These are phyloP conservation scores for Lophotriccus pileatus DNA, from an alignment of 2,797 vertebrate genomes.

Conservation along the genomic window DNA sequence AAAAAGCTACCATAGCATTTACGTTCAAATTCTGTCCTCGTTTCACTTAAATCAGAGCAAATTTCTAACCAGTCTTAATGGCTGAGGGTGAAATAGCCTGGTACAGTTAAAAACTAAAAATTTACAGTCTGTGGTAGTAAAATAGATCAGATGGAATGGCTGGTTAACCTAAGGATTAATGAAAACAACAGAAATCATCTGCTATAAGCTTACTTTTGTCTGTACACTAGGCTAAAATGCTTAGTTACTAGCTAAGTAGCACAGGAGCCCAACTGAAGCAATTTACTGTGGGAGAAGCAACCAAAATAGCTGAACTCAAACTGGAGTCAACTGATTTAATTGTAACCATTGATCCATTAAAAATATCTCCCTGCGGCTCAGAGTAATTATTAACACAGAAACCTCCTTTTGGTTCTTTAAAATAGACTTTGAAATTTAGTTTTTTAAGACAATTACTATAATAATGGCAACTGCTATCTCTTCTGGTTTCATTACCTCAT, in stretches of 20 bases:
- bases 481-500: not conserved
- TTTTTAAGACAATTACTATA: not conserved
- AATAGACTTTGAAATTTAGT: conserved; percentile 24
- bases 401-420: conserved; percentile 27
- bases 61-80: not conserved
- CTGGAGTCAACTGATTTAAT: not conserved
- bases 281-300: not conserved
- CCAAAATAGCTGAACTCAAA: not conserved
- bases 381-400: conserved; percentile 44
- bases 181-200: not conserved
- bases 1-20: not conserved
- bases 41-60: not conserved
- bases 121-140: not conserved
- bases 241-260: not conserved
- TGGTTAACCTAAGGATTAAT: not conserved
- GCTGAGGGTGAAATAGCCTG: not conserved
- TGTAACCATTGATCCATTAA: not conserved
- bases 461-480: not conserved
- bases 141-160: not conserved
- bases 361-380: conserved; percentile 9
- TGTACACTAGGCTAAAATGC: not conserved
- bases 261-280: not conserved
- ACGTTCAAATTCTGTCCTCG: not conserved
- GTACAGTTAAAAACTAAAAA: not conserved
- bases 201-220: not conserved